Percentiles rank a stretch among this genome's conserved stretches.
These are phyloP conservation scores for Drosophila asahinai DNA, from an alignment of 1,140 invertebrate species.

Conservation along the genomic window DNA sequence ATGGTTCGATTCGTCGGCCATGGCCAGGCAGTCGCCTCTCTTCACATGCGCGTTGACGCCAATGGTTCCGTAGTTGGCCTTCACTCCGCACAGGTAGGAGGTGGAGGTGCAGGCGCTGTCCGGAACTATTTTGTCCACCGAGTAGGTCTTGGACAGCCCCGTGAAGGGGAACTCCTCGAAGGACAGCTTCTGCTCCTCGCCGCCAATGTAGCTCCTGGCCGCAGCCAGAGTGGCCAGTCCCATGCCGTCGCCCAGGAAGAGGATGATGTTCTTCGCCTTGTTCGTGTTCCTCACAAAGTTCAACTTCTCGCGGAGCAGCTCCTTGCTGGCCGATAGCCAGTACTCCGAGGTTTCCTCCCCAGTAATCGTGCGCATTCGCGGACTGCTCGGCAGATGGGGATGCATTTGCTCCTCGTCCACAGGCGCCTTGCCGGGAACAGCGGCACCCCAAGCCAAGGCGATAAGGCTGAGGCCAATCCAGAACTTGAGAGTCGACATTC, in stretches of 20 bases:
- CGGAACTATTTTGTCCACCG: slow-evolving; percentile 91
- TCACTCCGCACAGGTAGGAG: slow-evolving; percentile 93
- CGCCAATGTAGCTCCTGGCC: slow-evolving; percentile 87
- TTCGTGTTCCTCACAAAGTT: slow-evolving; percentile 84
- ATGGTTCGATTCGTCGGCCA: slow-evolving; percentile 86
- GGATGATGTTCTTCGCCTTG: slow-evolving; percentile 90
- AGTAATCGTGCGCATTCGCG: not conserved
- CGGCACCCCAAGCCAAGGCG: slow-evolving; percentile 36
- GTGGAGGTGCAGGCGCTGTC: slow-evolving; percentile 92
- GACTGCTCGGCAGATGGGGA: slow-evolving; percentile 45
- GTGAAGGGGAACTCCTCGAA: slow-evolving; percentile 92
- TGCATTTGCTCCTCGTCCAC: slow-evolving; percentile 60
- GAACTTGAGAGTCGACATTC: slow-evolving; percentile 47
- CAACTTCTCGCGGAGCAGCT: slow-evolving; percentile 65
- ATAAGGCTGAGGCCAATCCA: slow-evolving; percentile 36
- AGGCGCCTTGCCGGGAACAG: slow-evolving; percentile 42
- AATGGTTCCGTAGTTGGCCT: slow-evolving; percentile 92
- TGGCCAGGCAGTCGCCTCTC: slow-evolving; percentile 87
- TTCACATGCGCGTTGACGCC: slow-evolving; percentile 90
- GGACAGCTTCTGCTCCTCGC: slow-evolving; percentile 89
- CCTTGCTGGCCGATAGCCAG: slow-evolving; percentile 79
- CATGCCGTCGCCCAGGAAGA: slow-evolving; percentile 94
- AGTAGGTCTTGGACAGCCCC: slow-evolving; percentile 93
- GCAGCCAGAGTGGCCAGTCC: slow-evolving; percentile 91
- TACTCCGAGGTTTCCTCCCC: slow-evolving; percentile 76